A percentile compares a stretch with the other conserved stretches of the same genome.
These are phyloP conservation scores for Brachyptera risi DNA, from an alignment of 2,888 invertebrate genomes.

Conservation along the genomic window DNA sequence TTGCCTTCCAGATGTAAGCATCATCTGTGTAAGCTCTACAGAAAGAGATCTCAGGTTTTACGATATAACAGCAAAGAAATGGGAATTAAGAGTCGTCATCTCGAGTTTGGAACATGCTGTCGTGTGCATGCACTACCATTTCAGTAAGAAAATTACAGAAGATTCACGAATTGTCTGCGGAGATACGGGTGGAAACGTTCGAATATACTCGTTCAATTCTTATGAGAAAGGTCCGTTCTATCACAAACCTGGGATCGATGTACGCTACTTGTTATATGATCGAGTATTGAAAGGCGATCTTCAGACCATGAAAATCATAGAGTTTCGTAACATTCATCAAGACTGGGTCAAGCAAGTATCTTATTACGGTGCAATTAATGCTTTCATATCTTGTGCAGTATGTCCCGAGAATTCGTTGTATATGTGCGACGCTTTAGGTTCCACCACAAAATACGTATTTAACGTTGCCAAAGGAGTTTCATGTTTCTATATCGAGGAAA, in stretches of 20 bases:
- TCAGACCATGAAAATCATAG: not conserved
- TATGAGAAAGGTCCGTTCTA: slow-evolving; percentile 50
- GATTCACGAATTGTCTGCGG: slow-evolving; percentile 65
- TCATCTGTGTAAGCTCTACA: slow-evolving; percentile 68
- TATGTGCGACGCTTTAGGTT: slow-evolving; percentile 57
- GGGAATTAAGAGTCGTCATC: slow-evolving; percentile 63
- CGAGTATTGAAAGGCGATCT: not conserved
- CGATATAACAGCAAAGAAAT: slow-evolving; percentile 69
- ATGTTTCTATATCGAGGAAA: slow-evolving; percentile 42
- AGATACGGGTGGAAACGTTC: slow-evolving; percentile 68
- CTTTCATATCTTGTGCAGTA: slow-evolving; percentile 65
- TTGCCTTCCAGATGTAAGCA: slow-evolving; percentile 70
- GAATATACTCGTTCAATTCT: slow-evolving; percentile 59
- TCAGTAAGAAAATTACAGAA: slow-evolving; percentile 52
- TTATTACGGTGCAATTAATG: slow-evolving; percentile 61
- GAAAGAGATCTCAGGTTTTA: slow-evolving; percentile 77
- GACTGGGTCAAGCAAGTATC: slow-evolving; percentile 45
- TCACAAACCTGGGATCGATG: not conserved
- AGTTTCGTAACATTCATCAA: not conserved
- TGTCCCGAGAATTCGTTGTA: slow-evolving; percentile 54
- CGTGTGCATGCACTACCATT: slow-evolving; percentile 57
- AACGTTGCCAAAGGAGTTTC: slow-evolving; percentile 49
- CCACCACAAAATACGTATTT: slow-evolving; percentile 56
- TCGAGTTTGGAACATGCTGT: slow-evolving; percentile 60
- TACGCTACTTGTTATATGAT: not conserved